Conservation (phyloP, 2,113 vertebrate genomes). For the Apeltes quadracus region DNA sequence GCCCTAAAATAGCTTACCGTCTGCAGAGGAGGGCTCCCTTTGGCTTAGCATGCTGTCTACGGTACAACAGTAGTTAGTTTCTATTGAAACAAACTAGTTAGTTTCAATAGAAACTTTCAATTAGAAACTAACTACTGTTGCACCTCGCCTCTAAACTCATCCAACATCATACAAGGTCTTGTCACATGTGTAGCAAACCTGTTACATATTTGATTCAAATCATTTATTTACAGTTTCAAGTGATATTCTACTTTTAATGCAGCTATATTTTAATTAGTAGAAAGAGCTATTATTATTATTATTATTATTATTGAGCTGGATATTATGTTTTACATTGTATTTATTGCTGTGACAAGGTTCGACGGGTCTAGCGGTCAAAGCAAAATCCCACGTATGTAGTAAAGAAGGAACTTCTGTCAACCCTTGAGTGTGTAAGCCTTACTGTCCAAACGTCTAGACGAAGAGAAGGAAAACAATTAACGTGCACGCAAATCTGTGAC, state of each 20-base stretch:
- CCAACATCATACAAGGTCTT: background rate
- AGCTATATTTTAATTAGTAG: background rate
- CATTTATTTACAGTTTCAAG: background rate
- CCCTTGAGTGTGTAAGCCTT: slow-evolving; percentile 14
- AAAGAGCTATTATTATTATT: no score
- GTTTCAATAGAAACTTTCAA: no score
- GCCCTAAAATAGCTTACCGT: background rate
- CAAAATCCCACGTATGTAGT: background rate
- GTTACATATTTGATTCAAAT: no score
- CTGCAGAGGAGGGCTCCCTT: background rate
- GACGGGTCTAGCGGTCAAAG: background rate
- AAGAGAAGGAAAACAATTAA: slow-evolving; percentile 57
- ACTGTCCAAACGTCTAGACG: slow-evolving; percentile 49
- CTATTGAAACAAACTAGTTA: no score
- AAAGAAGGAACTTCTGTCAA: slow-evolving; percentile 7
- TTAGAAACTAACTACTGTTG: no score
- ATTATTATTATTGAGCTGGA: background rate
- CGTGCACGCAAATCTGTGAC: slow-evolving; percentile 53
- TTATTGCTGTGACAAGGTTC: background rate
- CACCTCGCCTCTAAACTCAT: background rate
- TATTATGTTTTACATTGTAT: background rate
- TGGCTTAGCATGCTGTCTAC: background rate
- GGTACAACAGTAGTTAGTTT: no score
- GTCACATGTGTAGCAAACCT: background rate
- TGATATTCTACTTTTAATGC: background rate